Evolutionary conservation across 1,140 invertebrate genomes (phyloP).

Genomic region (Apis florea): DNA sequence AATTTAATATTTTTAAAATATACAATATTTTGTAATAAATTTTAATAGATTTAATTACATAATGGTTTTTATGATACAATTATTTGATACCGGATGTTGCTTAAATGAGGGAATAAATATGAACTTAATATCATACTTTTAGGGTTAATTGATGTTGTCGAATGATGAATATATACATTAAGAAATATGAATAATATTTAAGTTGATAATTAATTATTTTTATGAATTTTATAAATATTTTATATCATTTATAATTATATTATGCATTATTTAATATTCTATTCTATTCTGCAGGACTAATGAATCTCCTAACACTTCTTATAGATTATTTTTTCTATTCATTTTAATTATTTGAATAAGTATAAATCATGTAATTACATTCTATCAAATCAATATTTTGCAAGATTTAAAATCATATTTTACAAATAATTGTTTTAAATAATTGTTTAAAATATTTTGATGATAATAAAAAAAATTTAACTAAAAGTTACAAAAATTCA

Average conservation of each 20-base stretch:
- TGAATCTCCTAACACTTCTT: neutral
- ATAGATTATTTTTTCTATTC: conserved; percentile 17
- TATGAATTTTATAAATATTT: conserved; percentile 34
- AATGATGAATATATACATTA: neutral
- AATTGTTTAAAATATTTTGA: neutral
- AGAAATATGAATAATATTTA: no score
- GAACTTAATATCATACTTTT: conserved; percentile 8
- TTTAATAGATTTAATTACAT: neutral
- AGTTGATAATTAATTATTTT: neutral
- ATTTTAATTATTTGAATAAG: conserved; percentile 29
- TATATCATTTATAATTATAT: conserved; percentile 9
- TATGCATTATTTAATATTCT: neutral
- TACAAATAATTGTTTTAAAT: neutral
- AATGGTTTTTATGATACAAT: neutral
- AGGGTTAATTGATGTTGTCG: neutral
- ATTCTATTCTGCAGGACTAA: conserved; percentile 23
- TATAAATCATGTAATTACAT: neutral
- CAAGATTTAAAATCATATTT: neutral
- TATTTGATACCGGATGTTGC: conserved; percentile 17
- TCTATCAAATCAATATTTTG: neutral
- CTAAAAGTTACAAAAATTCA: neutral
- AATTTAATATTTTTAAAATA: neutral
- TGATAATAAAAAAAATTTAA: neutral
- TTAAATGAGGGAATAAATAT: conserved; percentile 22
- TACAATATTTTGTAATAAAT: neutral